Conservation (phyloP, 2,888 invertebrate species). For the Conops quadrifasciatus region DNA sequence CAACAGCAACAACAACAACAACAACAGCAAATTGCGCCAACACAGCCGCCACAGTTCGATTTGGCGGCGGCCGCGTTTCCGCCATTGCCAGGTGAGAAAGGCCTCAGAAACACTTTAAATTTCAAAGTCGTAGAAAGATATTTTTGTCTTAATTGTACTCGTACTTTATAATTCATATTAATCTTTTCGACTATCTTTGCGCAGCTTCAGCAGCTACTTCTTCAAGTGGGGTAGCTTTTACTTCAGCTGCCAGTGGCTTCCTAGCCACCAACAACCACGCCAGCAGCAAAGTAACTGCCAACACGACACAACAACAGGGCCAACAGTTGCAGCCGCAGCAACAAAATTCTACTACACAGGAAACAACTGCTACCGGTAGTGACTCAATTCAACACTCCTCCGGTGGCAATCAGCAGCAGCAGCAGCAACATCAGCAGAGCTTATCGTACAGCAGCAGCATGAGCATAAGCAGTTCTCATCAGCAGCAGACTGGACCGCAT, state of each 20-base stretch:
- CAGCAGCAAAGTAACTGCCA: slow-evolving; percentile 47
- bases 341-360: slow-evolving; percentile 41
- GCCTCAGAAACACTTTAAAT: no score
- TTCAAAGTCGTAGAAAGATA: neutral
- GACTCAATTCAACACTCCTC: slow-evolving; percentile 41
- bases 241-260: slow-evolving; percentile 38
- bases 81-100: slow-evolving; percentile 74
- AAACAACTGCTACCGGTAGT: slow-evolving; percentile 39
- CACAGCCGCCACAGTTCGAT: slow-evolving; percentile 75
- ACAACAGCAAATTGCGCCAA: slow-evolving; percentile 57
- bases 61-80: slow-evolving; percentile 82
- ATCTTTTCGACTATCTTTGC: neutral
- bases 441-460: slow-evolving; percentile 22
- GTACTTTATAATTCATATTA: neutral
- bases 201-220: slow-evolving; percentile 44
- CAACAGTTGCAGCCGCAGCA: slow-evolving; percentile 41
- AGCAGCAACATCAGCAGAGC: slow-evolving; percentile 45
- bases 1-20: slow-evolving; percentile 59
- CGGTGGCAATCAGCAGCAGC: slow-evolving; percentile 38
- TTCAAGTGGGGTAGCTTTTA: slow-evolving; percentile 43
- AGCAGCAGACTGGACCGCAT: slow-evolving; percentile 46
- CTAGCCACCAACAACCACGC: slow-evolving; percentile 22
- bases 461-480: slow-evolving; percentile 26
- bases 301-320: slow-evolving; percentile 44
- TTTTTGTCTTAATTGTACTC: neutral